These are phyloP conservation scores for Drosophila pandora DNA, from an alignment of 1,140 invertebrate species.

Conservation along the genomic window DNA sequence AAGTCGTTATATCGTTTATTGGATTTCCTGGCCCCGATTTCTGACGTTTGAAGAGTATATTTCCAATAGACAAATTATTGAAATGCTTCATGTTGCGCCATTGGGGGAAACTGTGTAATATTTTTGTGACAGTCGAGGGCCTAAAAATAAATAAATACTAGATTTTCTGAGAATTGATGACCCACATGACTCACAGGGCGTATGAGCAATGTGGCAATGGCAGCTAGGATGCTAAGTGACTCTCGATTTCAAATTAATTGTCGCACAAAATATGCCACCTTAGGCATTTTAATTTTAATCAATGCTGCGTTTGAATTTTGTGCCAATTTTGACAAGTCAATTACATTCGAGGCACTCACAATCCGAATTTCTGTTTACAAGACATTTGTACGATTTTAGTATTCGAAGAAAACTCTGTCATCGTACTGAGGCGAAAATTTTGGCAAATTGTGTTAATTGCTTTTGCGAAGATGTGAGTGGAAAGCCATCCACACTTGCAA, in stretches of 20 bases:
- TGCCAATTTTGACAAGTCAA: slow-evolving; percentile 49
- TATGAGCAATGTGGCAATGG: slow-evolving; percentile 24
- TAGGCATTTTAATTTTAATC: not conserved
- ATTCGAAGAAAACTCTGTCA: slow-evolving; percentile 14
- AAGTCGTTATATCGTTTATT: not conserved
- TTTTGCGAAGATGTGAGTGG: slow-evolving; percentile 30
- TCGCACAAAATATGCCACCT: not conserved
- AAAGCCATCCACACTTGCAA: slow-evolving; percentile 31
- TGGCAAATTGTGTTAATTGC: slow-evolving; percentile 51
- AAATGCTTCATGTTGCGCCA: slow-evolving; percentile 17
- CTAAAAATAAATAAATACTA: slow-evolving; percentile 23
- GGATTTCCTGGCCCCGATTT: not conserved
- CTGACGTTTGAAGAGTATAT: not conserved
- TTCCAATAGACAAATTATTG: slow-evolving; percentile 11
- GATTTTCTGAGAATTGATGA: not conserved
- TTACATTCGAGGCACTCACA: slow-evolving; percentile 11
- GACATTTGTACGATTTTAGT: not conserved
- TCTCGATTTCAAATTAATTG: slow-evolving; percentile 25
- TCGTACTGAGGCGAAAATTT: slow-evolving; percentile 26
- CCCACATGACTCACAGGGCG: slow-evolving; percentile 29
- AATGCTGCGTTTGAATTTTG: slow-evolving; percentile 20
- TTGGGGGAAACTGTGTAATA: slow-evolving; percentile 4
- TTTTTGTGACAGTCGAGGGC: slow-evolving; percentile 9
- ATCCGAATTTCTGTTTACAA: slow-evolving; percentile 36
- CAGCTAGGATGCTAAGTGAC: not conserved